A percentile compares a stretch with the other conserved stretches of the same genome.
Conservation (phyloP, 2,797 vertebrate genomes). For the Platalea minor region DNA sequence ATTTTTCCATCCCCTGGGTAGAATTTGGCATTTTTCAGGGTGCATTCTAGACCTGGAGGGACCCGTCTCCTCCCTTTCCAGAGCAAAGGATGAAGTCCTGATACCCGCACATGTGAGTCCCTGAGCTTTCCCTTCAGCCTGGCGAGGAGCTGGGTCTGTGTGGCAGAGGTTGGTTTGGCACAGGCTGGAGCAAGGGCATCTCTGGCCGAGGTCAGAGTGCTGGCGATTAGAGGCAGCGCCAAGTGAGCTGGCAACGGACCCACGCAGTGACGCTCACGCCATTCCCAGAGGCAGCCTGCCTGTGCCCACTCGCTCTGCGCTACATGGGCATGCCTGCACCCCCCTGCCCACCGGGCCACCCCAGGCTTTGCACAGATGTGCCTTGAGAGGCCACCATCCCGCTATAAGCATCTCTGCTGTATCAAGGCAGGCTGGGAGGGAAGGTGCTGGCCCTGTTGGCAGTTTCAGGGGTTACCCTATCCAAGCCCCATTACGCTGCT, state of each 20-base stretch:
- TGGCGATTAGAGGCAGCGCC: accelerated
- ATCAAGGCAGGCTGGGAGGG: accelerated
- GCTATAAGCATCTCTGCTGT: accelerated
- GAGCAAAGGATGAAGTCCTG: not conserved
- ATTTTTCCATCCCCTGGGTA: not conserved
- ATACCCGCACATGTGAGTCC: accelerated
- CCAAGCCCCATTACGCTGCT: not conserved
- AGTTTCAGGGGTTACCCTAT: not conserved
- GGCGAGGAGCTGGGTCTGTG: accelerated
- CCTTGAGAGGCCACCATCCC: accelerated
- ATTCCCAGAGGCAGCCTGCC: too few species aligned
- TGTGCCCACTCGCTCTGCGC: accelerated
- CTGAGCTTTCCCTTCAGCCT: accelerated
- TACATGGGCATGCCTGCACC: accelerated
- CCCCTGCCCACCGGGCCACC: not conserved
- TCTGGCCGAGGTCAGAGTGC: accelerated
- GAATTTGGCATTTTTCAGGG: not conserved
- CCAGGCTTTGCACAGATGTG: not conserved
- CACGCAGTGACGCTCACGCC: accelerated
- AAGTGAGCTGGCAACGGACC: not conserved
- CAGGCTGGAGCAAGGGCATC: not conserved
- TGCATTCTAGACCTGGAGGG: not conserved
- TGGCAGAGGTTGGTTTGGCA: accelerated
- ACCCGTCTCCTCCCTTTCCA: not conserved
- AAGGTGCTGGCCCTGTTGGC: accelerated